Evolutionary conservation across 2,113 vertebrate genomes (phyloP).

Genomic region (Abramis brama): DNA sequence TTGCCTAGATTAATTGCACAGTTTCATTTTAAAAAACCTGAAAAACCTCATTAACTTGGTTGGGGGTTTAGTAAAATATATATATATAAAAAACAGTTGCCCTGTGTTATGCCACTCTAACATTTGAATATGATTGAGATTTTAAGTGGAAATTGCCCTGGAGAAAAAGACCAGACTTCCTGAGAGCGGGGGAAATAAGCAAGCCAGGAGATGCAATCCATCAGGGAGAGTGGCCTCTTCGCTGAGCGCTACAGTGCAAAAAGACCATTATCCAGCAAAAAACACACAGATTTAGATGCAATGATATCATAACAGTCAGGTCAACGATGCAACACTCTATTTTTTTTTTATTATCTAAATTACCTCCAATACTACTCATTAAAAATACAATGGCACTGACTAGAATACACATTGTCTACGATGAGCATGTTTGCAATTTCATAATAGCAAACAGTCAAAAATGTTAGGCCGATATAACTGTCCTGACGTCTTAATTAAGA

Average conservation of each 20-base stretch:
- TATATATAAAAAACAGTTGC: neutral
- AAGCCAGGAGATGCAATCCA: constrained; percentile 40
- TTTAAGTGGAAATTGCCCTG: constrained; percentile 40
- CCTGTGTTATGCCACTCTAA: neutral
- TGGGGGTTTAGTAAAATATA: neutral
- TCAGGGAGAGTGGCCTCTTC: constrained; percentile 34
- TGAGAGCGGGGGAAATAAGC: constrained; percentile 23
- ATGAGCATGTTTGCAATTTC: neutral
- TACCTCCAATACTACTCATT: neutral
- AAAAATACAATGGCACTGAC: neutral
- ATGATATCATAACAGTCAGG: neutral
- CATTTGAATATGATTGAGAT: constrained; percentile 39
- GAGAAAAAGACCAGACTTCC: constrained; percentile 18
- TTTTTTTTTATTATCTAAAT: neutral
- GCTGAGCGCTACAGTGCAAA: constrained; percentile 17
- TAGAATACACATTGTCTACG: neutral
- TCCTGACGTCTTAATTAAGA: neutral
- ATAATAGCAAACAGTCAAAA: neutral
- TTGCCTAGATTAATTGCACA: constrained; percentile 31
- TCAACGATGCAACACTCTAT: neutral
- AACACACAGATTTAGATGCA: constrained; percentile 36
- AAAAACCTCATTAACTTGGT: constrained; percentile 28
- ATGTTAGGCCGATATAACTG: neutral
- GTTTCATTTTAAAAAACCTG: constrained; percentile 18
- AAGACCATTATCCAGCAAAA: constrained; percentile 30